Conservation (phyloP, 2,797 vertebrate genomes). For the Bucorvus abyssinicus region DNA sequence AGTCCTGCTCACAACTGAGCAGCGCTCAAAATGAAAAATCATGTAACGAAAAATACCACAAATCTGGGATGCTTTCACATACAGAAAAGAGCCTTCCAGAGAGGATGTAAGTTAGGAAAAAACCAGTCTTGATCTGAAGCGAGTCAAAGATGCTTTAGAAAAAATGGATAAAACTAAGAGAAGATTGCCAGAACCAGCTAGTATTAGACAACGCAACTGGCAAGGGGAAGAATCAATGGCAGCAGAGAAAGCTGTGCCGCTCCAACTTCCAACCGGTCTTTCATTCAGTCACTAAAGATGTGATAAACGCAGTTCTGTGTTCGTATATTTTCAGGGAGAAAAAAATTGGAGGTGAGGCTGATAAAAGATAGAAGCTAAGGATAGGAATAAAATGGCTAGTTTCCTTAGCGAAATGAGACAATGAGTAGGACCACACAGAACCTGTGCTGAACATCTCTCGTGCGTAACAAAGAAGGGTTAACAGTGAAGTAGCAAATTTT, state of each 20-base stretch:
- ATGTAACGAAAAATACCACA: fast-evolving
- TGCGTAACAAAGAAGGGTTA: neutral
- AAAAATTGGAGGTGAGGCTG: neutral
- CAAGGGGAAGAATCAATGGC: neutral
- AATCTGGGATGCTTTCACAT: neutral
- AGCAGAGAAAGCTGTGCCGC: neutral
- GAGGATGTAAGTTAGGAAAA: fast-evolving
- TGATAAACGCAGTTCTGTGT: neutral
- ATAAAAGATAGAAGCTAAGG: neutral
- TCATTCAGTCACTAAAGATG: neutral
- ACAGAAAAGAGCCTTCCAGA: neutral
- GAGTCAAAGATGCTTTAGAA: neutral
- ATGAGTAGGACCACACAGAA: neutral
- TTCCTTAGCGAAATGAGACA: neutral
- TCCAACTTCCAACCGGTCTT: neutral
- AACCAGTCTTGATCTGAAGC: neutral
- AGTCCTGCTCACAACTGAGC: neutral
- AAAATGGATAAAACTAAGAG: neutral
- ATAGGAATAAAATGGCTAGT: neutral
- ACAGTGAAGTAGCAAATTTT: neutral
- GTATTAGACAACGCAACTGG: neutral
- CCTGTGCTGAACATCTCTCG: neutral
- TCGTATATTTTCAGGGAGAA: neutral
- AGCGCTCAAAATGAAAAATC: neutral
- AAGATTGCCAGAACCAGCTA: neutral